Conservation (phyloP, 2,797 vertebrate genomes). For the Gymnothorax javanicus region DNA sequence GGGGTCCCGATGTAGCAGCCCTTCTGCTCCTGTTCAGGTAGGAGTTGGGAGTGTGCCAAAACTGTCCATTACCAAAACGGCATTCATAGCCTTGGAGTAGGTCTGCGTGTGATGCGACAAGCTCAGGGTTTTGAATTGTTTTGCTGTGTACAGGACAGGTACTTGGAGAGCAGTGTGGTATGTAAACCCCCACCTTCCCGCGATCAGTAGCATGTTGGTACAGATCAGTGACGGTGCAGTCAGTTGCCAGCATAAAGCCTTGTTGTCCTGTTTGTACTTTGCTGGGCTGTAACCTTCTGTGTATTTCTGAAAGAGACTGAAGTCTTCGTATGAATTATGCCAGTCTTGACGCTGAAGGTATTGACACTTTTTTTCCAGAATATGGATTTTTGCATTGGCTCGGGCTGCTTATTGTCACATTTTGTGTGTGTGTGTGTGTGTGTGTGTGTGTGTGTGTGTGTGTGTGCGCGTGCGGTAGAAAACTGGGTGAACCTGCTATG, state of each 20-base stretch:
- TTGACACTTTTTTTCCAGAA: neutral
- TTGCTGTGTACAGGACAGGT: neutral
- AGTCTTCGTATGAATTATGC: neutral
- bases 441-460: too few relatives aligned
- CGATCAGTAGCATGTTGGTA: slow-evolving; percentile 10
- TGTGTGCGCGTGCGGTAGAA: too few relatives aligned
- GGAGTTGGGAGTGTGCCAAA: slow-evolving; percentile 28
- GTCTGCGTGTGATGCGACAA: neutral
- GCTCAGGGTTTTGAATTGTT: neutral
- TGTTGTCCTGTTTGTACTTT: neutral
- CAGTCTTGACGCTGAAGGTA: neutral
- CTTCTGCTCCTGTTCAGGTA: slow-evolving; percentile 91
- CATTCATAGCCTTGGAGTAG: neutral
- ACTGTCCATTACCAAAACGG: neutral
- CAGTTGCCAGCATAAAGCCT: neutral
- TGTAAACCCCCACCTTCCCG: neutral
- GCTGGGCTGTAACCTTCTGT: neutral
- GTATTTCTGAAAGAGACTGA: neutral
- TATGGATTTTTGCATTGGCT: neutral
- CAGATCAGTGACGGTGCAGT: neutral
- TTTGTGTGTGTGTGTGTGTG: neutral
- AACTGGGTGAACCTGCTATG: neutral
- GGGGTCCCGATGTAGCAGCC: slow-evolving; percentile 83
- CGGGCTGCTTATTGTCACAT: neutral
- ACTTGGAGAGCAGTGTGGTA: neutral